A percentile compares a stretch with the other conserved stretches of the same genome.
Evolutionary conservation across 2,113 vertebrate genomes (phyloP).

Genomic region (Meriones unguiculatus): DNA sequence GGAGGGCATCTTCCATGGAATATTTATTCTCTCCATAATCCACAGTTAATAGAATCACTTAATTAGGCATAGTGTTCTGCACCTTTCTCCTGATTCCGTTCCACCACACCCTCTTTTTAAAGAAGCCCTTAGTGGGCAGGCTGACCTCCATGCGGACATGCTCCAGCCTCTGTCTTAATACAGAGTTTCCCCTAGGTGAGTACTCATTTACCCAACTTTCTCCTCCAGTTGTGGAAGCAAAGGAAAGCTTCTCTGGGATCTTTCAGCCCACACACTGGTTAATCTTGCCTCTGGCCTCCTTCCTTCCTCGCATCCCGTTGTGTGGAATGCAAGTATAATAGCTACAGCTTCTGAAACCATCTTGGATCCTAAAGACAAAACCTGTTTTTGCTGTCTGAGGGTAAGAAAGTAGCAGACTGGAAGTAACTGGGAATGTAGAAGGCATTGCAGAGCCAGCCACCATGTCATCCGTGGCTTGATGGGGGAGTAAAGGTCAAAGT

Average conservation of each 20-base stretch:
- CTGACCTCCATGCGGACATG: neutral
- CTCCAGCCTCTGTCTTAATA: neutral
- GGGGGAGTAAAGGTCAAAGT: neutral
- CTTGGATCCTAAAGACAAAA: neutral
- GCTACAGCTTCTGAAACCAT: neutral
- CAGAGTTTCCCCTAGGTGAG: conserved; percentile 5
- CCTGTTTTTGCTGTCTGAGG: neutral
- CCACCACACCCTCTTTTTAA: neutral
- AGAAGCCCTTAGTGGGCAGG: neutral
- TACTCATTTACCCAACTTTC: neutral
- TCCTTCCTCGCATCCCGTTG: neutral
- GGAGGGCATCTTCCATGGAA: neutral
- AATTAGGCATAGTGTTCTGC: neutral
- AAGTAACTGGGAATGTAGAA: neutral
- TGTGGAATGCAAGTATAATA: neutral
- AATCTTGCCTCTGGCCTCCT: neutral
- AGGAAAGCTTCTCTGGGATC: neutral
- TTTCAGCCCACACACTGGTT: neutral
- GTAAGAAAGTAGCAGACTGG: neutral
- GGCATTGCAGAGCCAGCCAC: neutral
- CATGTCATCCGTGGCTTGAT: neutral
- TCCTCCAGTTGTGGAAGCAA: neutral
- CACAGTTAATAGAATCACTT: neutral
- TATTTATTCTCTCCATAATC: neutral
- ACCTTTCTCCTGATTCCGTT: neutral